Base-by-base conservation (phyloP, 2,888 invertebrate genomes). In the Timema cristinae region DNA sequence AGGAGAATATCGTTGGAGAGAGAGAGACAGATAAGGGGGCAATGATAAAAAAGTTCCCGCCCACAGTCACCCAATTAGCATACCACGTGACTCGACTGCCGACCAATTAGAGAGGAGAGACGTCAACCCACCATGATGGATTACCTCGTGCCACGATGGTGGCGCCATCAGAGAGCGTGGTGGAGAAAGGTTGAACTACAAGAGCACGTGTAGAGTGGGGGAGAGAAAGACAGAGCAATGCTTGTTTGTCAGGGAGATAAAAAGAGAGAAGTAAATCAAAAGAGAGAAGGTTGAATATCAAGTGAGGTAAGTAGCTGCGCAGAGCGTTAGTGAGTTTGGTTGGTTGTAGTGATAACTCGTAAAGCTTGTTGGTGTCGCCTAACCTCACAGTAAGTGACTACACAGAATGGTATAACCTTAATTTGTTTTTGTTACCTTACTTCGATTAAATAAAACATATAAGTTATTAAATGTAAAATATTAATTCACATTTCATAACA, bases 51-150 rank as follows among this genome's bases (percentile, higher is more conserved):
- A 80, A 81, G 82, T 82, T 81, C 81, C 84, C 87, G 85, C 87
- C 87, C 84, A 84, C 85, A 79, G 81, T 81, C 81, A 81, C 82
- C 83, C 85, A 85, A 87, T 87, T 86, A 87, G 84, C 85, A 83
- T 83, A 84, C 84, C 89, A 89, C 88, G 89, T 89, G 89, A 86
- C 83, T 52, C 81, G 75, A 74, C 76, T 78, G 75, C 77, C 80
- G 78, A 80, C 86, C 86, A 87, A 86, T 85, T 78, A 80, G 80
- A 79, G 78, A 76, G 70, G 78, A 77, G 79, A 81, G 80, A 81
- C 84, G 84, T 83, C 84, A 83, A 83, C 73, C 83, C 82, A 85
- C 86, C 86, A 87, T 87, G 86, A 87, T 87, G 86, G 86, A 87
- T 87, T 82, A 80, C 82, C 80, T 77, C 76, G 51, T 66, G 67